These are phyloP conservation scores for Lycodopsis pacificus DNA, from an alignment of 2,797 vertebrate species.

Conservation along the genomic window DNA sequence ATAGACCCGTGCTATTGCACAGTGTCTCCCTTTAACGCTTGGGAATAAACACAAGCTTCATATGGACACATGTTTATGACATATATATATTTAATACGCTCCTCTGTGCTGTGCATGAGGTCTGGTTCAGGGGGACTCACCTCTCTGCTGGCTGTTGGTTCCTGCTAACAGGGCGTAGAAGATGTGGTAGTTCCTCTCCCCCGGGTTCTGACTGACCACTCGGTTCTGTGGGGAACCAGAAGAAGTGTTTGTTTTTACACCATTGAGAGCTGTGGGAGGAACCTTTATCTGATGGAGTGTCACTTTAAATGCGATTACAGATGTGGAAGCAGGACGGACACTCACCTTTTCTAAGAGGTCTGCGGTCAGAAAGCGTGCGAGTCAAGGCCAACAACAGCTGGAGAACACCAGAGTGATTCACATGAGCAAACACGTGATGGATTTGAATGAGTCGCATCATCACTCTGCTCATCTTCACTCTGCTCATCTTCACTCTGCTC, in stretches of 20 bases:
- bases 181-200: constrained; percentile 98
- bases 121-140: constrained; percentile 70
- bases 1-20: no score
- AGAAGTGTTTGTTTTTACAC: not conserved
- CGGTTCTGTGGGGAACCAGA: constrained; percentile 87
- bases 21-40: no score
- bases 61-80: no score
- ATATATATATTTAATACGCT: no score
- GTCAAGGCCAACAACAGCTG: constrained; percentile 85
- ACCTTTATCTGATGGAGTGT: not conserved
- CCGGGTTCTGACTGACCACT: constrained; percentile 96
- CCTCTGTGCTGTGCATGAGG: not conserved
- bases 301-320: not conserved
- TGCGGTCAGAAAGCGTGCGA: constrained; percentile 73
- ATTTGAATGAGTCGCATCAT: not conserved
- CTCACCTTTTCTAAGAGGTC: constrained; percentile 98
- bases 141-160: constrained; percentile 88
- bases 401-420: not conserved
- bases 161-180: constrained; percentile 97
- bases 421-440: not conserved
- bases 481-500: no score
- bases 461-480: not conserved
- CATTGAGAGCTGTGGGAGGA: no score
- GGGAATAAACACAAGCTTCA: no score
- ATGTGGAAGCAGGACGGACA: not conserved